phyloP scores from a whole-genome alignment of 2,797 vertebrate species.

The Mionectes olivaceus region DNA sequence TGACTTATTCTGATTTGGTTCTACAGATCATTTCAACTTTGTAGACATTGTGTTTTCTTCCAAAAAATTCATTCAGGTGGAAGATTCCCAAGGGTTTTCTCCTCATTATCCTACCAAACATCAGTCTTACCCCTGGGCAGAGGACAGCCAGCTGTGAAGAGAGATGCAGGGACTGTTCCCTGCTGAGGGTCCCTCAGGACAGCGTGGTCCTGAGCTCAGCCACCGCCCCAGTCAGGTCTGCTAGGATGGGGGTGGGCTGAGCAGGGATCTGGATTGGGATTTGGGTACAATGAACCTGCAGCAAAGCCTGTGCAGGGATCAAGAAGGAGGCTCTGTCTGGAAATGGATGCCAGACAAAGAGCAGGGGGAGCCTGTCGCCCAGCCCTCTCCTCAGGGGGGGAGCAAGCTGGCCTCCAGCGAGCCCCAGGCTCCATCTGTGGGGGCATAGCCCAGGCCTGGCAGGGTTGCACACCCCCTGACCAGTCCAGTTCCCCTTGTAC shows the following conservation, averaged over 20 bases:
- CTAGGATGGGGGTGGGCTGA: background rate
- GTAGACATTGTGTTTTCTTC: background rate
- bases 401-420: background rate
- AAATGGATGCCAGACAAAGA: background rate
- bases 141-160: background rate
- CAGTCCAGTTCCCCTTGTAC: background rate
- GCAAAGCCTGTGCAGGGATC: rapidly evolving
- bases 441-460: too few relatives aligned
- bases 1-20: too few relatives aligned
- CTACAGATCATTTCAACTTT: too few relatives aligned
- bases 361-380: background rate
- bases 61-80: background rate
- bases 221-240: rapidly evolving
- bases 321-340: background rate
- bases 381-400: background rate
- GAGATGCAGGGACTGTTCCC: background rate
- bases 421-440: rapidly evolving
- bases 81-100: background rate
- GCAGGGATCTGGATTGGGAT: rapidly evolving
- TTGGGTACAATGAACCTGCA: background rate
- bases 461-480: too few relatives aligned
- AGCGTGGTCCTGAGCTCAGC: background rate
- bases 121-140: rapidly evolving
- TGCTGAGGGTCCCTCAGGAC: rapidly evolving
- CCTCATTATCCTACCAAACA: rapidly evolving